Base-by-base conservation (phyloP, 2,888 invertebrate genomes). In the Caenorhabditis sp. region DNA sequence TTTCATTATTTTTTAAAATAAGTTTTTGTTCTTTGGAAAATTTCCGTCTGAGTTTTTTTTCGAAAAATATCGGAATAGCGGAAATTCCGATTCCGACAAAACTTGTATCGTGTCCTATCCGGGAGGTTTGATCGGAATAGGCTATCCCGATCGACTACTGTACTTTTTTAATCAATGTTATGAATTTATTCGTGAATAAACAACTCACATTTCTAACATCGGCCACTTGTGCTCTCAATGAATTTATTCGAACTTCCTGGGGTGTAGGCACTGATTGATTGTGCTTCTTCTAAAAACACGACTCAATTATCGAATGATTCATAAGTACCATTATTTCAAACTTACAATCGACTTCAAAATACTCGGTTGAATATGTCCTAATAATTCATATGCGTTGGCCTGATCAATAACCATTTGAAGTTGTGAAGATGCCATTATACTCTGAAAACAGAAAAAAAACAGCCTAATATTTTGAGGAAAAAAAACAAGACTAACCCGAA, bases 381-480 rank as follows among this genome's bases (percentile, higher is more conserved):
- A 31, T 23, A 75, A 51, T 53, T 75, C 75, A 19, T 67, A 69
- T 2, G 65, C 23, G 59, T 67, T 66, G 36, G 69, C 66, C 21
- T 70, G 64, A 12, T 63, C 26, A 17, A 70, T 43, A 21, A 69
- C 65, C 75, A 75, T 75, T 36, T 69, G 68, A 62, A 75, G 66
- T 19, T 75, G 65, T 21, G 75, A 67, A 1, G 59, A 61, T 0
- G 62, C 49, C 62, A 70, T 64, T 21, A 70, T 69, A 19, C 14
- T 14, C 63, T 62, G 54, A 17, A 60, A 21, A 24, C 4, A 31
- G 10, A 31, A 6, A 31, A 6, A 31, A 37, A 37, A n/a, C 5
- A 10, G 58, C 36, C 37, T 62, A 62, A 27, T 68, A 68, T 62
- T 73, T 68, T 2, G 55, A 27, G n/a, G n/a, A n/a, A n/a, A n/a